Evolutionary conservation across 1,140 invertebrate species (phyloP), one percentile per base, ranked within the genome.

Genomic region (Lepidostoma basale): DNA sequence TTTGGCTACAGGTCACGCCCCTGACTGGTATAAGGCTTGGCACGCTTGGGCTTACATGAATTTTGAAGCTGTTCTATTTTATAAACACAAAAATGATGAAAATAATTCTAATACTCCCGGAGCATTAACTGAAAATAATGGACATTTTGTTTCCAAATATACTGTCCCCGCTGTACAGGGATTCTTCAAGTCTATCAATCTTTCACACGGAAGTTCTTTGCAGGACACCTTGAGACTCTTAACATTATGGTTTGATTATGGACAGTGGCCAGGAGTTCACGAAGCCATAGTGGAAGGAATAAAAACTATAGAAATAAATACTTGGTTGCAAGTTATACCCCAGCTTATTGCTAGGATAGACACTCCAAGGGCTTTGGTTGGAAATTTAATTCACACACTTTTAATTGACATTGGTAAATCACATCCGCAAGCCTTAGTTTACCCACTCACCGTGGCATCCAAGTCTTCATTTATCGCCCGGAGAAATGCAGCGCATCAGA

Each of bases 281-380:
- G 94, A 98, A 63, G 95, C 95, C 0, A 87, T 99, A 14, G 86
- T 91, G 0, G 96, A 98, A 71, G 96, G 96, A 0, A 92, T 99
- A 42, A 89, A 93, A 70, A 88, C 90, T 0, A 96, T 99, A 26
- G 94, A 98, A 75, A 96, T 99, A 63, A 97, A 99, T 75, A 98
- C 96, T 9, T 99, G 98, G 98, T 83, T 99, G 1, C 97, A 99
- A 86, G 97, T 99, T 0, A 99, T 99, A 73, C 98, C 98, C 0
- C 98, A 99, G 80, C 81, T 99, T 1, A 99, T 99, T 72, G 97
- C 98, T 1, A 86, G 98, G 49, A 98, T 99, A 68, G 98, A 99
- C 77, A 97, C 96, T 0, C 92, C 93, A 0, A 85, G 95, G 22
- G 88, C 89, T 66, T 77, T 96, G 45, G 96, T 98, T 0, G 92